Percentiles rank a stretch among this genome's conserved stretches.
Conservation (phyloP, 2,797 vertebrate species). For the Loriculus beryllinus region DNA sequence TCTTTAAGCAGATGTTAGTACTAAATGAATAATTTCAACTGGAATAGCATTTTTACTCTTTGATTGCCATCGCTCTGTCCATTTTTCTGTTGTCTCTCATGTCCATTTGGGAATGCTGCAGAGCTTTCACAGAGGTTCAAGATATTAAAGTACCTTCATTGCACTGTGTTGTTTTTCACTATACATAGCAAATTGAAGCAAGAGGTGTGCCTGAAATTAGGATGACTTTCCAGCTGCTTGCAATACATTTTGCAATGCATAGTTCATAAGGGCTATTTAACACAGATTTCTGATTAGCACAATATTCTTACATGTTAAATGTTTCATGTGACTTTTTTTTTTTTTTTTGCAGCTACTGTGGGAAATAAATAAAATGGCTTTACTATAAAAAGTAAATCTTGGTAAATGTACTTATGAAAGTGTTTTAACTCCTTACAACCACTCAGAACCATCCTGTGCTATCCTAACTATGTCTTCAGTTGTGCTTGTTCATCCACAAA, state of each 20-base stretch:
- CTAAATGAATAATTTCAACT: not conserved
- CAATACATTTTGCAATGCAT: not conserved
- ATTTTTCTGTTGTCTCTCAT: not conserved
- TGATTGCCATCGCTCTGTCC: not conserved
- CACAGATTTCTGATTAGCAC: not conserved
- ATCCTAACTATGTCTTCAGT: not conserved
- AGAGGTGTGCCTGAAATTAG: not conserved
- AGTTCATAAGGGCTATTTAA: not conserved
- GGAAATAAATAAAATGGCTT: not conserved
- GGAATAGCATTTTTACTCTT: not conserved
- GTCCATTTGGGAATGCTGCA: not conserved
- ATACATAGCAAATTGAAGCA: not conserved
- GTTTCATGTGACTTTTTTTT: not conserved
- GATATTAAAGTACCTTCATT: not conserved
- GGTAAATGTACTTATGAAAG: not conserved
- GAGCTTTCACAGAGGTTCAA: not conserved
- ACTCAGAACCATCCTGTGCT: not conserved
- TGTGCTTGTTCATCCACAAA: not conserved
- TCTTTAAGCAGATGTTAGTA: not conserved
- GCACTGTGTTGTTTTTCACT: not conserved
- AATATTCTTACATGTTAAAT: not conserved
- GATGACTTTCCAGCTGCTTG: not conserved
- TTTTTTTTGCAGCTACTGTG: not conserved
- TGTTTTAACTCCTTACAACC: not conserved
- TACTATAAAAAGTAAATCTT: not conserved